Evolutionary conservation across 2,888 invertebrate species (phyloP).

Genomic region (Drosophila silvestris): DNA sequence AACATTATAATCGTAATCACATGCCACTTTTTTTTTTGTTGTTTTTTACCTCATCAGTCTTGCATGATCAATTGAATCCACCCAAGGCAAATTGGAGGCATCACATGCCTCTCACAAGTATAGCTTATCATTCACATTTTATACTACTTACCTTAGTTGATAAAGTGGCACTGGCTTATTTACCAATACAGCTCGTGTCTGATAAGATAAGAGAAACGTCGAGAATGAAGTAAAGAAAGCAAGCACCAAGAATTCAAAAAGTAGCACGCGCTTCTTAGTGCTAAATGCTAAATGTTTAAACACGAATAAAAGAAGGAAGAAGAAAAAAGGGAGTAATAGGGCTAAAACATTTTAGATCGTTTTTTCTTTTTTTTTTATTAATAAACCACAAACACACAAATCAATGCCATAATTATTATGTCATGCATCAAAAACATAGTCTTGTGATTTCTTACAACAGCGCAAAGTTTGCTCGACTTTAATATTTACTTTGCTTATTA

Average conservation of each 20-base stretch:
- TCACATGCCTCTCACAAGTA: conserved; percentile 62
- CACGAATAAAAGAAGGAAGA: background rate
- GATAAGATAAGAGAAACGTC: conserved; percentile 60
- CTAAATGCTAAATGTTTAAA: conserved; percentile 28
- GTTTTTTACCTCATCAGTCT: conserved; percentile 20
- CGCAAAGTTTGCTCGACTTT: conserved; percentile 32
- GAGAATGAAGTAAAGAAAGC: conserved; percentile 12
- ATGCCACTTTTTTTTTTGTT: conserved; percentile 49
- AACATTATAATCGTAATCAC: conserved; percentile 64
- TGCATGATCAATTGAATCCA: conserved; percentile 52
- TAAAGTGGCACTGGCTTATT: conserved; percentile 64
- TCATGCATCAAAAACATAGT: conserved; percentile 55
- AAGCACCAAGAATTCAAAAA: conserved; percentile 23
- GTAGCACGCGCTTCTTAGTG: conserved; percentile 55
- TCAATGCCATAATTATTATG: conserved; percentile 67
- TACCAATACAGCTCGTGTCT: conserved; percentile 64
- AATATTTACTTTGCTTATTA: conserved; percentile 52
- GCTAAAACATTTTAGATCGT: conserved; percentile 5
- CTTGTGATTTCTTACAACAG: conserved; percentile 59
- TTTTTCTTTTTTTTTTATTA: background rate
- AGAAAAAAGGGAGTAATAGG: background rate
- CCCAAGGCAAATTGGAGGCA: conserved; percentile 26
- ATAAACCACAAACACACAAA: conserved; percentile 31
- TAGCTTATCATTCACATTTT: conserved; percentile 50
- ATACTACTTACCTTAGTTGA: conserved; percentile 52